phyloP scores from a whole-genome alignment of 2,797 vertebrate genomes.

The Lerista edwardsae region DNA sequence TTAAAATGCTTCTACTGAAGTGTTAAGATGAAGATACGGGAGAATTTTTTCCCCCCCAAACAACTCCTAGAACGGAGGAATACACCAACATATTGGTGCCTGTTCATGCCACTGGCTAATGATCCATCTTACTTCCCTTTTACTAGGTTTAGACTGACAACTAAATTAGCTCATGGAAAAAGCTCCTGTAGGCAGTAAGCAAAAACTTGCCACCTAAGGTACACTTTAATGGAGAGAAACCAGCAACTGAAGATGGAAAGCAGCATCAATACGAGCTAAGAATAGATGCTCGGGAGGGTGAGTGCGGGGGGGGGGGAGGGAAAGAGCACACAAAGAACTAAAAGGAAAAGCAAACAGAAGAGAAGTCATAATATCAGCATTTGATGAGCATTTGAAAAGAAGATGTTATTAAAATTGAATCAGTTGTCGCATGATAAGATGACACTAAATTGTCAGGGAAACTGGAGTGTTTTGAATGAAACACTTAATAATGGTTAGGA shows the following conservation, averaged over 20 bases:
- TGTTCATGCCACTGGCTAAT: conserved; percentile 68
- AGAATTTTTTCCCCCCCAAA: conserved; percentile 44
- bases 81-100: conserved; percentile 48
- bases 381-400: no score
- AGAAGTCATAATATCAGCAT: no score
- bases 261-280: conserved; percentile 56
- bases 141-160: conserved; percentile 75
- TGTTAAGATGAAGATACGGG: conserved; percentile 58
- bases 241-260: conserved; percentile 53
- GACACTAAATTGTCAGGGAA: conserved; percentile 38
- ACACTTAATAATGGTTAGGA: neutral
- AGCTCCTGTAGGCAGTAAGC: conserved; percentile 69
- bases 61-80: conserved; percentile 66
- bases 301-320: neutral
- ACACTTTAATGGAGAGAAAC: conserved; percentile 61
- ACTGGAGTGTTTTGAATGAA: neutral
- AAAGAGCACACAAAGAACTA: neutral
- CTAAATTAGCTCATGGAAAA: conserved; percentile 75
- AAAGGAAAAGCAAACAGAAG: conserved; percentile 31
- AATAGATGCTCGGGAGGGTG: neutral
- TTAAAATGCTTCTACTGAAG: conserved; percentile 67
- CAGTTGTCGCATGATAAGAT: conserved; percentile 32
- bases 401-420: conserved; percentile 50
- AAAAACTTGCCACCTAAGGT: conserved; percentile 70
- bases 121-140: conserved; percentile 73